Evolutionary conservation across 2,888 invertebrate species (phyloP), one percentile per base, ranked within the genome.

Genomic region (Escarpia spicata): DNA sequence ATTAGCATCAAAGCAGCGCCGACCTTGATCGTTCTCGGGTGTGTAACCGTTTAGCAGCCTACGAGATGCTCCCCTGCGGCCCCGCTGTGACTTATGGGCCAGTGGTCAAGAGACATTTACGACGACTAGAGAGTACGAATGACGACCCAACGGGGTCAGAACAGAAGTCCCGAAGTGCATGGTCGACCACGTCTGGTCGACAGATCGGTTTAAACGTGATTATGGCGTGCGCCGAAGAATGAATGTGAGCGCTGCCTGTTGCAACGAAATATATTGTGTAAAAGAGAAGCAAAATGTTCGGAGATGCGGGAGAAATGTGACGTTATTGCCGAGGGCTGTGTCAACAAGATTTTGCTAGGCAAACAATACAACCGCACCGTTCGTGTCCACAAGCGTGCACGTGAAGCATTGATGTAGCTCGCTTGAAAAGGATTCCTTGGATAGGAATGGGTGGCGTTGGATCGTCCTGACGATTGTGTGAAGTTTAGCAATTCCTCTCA

Each of bases 41-140:
- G 75, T n/a, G 75, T n/a, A 19, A 75, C 75, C 75, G 75, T n/a
- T 75, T 75, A 75, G 75, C 75, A 4, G 75, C 19, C 3, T 6
- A 75, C 75, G 75, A 75, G 75, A 26, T 6, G 60, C 15, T 75
- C 26, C 75, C 75, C 75, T 26, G 10, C 26, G 75, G 75, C 75
- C 75, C 75, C 75, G 75, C 19, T 26, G 75, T 75, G 75, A 75
- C 75, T 75, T 75, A 75, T 75, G 75, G 75, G 75, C 75, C 19
- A 75, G 75, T 26, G 75, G 75, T 75, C 75, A 75, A 26, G 75
- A 75, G 75, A 75, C 75, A 75, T 75, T 75, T 75, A 75, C n/a
- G 75, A 75, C n/a, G 19, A 26, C 75, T 6, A 26, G 75, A 75
- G 75, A 75, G 75, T 75, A 75, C 75, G 75, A 26, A 6, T 15